Base-by-base conservation (phyloP, 2,797 vertebrate genomes). In the Poecile montanus region DNA sequence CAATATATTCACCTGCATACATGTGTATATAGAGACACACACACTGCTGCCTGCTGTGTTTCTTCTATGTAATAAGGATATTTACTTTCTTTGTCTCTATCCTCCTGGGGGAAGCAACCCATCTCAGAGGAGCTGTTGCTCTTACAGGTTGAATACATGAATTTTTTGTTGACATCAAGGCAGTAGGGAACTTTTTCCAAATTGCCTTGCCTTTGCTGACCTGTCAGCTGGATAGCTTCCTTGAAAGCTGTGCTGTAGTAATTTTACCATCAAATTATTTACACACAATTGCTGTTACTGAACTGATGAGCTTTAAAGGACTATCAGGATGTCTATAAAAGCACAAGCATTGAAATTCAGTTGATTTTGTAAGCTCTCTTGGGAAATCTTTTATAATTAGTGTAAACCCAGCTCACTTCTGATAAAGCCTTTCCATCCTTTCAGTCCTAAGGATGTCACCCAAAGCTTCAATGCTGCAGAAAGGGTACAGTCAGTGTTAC, bases 21-120 rank as follows among this genome's bases (percentile, higher is more conserved):
- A 8, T 0, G 0, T 18, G 8, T 7, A 3, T 2, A 22, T 0
- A 40, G 2, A 61, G 5, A 54, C 15, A 61, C 32, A 40, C 22
- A 62, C 11, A 8, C 26, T 29, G 14, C 73, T 81, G 54, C 29
- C 57, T 76, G 50, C 53, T 63, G 12, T 45, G 10, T 47, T 93
- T 58, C 36, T 81, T 68, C 34, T 34, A 1, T 18, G 5, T 30
- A 48, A 48, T 66, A 32, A 2, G 9, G 14, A 23, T 60, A 23
- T 67, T 63, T 53, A 32, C n/a, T 60, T 68, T 10, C 65, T 48
- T 67, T 85, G 25, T 16, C 32, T 79, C 29, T 53, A 22, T 16
- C 10, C 36, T 78, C 20, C 27, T 44, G 25, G 34, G 51, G 86
- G 56, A 76, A 89, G n/a, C 25, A 82, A n/a, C 20, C 16, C 23